Conservation (phyloP, 2,797 vertebrate species). For the Microcaecilia unicolor region DNA sequence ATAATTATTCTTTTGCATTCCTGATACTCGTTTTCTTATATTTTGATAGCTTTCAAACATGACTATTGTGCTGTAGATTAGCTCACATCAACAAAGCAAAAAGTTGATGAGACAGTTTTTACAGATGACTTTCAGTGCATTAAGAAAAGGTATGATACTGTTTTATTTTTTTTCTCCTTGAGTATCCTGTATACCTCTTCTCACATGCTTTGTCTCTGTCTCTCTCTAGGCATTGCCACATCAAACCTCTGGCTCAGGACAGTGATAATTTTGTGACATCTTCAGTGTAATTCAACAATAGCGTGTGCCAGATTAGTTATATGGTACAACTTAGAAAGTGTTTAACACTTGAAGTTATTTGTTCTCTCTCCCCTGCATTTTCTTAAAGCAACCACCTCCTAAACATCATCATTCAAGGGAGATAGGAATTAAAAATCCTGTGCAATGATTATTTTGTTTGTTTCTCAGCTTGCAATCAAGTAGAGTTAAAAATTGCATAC, state of each 20-base stretch:
- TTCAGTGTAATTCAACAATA: conserved; percentile 19
- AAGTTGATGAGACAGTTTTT: conserved; percentile 17
- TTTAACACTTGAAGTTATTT: conserved; percentile 22
- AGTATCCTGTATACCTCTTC: conserved; percentile 31
- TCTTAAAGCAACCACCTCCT: conserved; percentile 9
- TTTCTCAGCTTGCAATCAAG: conserved; percentile 1
- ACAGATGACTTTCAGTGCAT: conserved; percentile 25
- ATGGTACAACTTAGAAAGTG: conserved; percentile 21
- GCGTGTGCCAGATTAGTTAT: conserved; percentile 20
- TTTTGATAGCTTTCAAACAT: conserved; percentile 38
- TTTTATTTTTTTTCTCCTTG: conserved; percentile 22
- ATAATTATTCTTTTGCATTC: conserved; percentile 34
- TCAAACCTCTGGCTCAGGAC: conserved; percentile 18
- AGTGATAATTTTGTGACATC: conserved; percentile 1
- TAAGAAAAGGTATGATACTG: conserved; percentile 28
- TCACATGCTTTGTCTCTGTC: conserved; percentile 19
- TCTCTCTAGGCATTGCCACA: conserved; percentile 25
- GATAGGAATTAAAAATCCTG: conserved; percentile 8
- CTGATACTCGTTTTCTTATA: conserved; percentile 31
- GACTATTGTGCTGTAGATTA: conserved; percentile 30
- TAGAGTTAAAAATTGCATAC: background rate
- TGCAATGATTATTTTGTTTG: conserved; percentile 1
- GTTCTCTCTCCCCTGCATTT: conserved; percentile 15
- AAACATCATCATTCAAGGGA: conserved; percentile 7
- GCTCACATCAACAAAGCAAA: conserved; percentile 39